These are phyloP conservation scores for Lasiurus cinereus DNA, from an alignment of 2,113 vertebrate species.

Conservation along the genomic window DNA sequence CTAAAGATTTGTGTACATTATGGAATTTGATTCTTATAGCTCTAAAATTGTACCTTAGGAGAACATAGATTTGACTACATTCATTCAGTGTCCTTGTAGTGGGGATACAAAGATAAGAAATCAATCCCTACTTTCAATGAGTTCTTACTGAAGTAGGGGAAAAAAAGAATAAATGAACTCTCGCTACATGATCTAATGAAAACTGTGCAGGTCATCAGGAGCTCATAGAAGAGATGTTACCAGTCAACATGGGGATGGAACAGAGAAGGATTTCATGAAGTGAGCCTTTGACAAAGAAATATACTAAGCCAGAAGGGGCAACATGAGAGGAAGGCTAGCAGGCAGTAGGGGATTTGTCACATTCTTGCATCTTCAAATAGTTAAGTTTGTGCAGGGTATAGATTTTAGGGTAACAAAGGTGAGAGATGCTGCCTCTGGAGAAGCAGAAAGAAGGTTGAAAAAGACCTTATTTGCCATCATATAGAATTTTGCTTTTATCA, in stretches of 20 bases:
- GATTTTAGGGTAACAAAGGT: not conserved
- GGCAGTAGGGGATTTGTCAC: not conserved
- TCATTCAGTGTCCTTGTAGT: not conserved
- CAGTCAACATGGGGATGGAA: not conserved
- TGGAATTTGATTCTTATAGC: constrained; percentile 19
- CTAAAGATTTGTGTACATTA: not conserved
- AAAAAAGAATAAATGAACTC: not conserved
- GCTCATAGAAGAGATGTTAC: not conserved
- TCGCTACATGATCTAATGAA: not conserved
- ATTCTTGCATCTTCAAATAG: not conserved
- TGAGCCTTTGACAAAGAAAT: not conserved
- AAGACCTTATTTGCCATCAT: not conserved
- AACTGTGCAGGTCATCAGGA: not conserved
- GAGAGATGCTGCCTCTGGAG: not conserved
- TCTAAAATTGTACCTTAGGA: not conserved
- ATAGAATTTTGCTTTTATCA: not conserved
- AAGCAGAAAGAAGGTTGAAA: not conserved
- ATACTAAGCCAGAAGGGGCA: not conserved
- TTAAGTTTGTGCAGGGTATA: not conserved
- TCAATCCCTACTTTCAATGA: not conserved
- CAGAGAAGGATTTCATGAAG: not conserved
- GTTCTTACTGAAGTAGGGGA: not conserved
- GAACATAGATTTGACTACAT: not conserved
- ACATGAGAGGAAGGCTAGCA: not conserved
- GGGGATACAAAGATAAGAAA: not conserved